Evolutionary conservation across 2,797 vertebrate species (phyloP), one percentile per base, ranked within the genome.

Genomic region (Sebastolobus alascanus): DNA sequence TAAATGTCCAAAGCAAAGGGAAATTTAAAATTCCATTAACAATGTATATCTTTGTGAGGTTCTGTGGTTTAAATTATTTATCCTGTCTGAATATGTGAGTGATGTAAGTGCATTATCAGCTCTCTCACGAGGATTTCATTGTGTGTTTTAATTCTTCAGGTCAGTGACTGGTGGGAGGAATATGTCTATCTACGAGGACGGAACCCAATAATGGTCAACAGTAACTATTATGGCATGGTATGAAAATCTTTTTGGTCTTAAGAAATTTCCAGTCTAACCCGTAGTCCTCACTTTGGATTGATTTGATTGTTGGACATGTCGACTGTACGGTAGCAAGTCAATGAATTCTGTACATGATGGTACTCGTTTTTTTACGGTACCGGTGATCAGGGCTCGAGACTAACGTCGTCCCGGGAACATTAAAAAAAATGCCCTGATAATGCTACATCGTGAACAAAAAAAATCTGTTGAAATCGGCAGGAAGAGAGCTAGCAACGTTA

Each of bases 161-260:
- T 98, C 67, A 97, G 96, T 20, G 97, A 98, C 92, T 98, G 97
- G 97, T 98, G 97, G 97, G 97, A 97, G 89, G 96, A 97, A 78
- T 98, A 97, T 3, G 95, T 98, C 56, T 98, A 97, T 83, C 94
- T 98, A 43, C 94, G 96, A 29, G 95, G 96, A 31, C 94, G 97
- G 29, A 90, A 92, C 67, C 96, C 97, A 2, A 93, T 98, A 84
- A 97, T 98, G 97, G 96, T 97, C 83, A 97, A 98, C 93, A 98
- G 97, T 90, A 98, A 97, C 90, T 98, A 97, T 84, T 98, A 98
- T 61, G 93, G 95, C 92, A 97, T 98, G 97, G 97, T 98, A 94
- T 31, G 77, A 64, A 73, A 63, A 33, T 16, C 12, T 31, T 31
- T 11, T 50, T 27, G 11, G 6, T 25, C 7, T 6, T 6, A 8